Evolutionary conservation across 2,113 vertebrate genomes (phyloP).

Genomic region (Tor tambroides): DNA sequence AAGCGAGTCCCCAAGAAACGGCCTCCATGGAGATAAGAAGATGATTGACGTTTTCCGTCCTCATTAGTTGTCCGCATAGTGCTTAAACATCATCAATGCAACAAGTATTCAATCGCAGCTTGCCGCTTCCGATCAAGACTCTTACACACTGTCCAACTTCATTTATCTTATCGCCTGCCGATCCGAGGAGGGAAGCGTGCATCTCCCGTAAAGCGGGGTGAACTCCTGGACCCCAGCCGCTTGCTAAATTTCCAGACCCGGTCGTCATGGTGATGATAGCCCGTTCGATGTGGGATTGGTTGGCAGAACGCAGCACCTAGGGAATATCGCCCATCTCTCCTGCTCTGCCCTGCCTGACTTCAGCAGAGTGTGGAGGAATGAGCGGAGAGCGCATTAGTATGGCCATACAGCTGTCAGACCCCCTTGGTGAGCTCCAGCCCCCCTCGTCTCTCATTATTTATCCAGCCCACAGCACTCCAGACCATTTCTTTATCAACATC

Average conservation of each 20-base stretch:
- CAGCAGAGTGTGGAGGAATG: constrained; percentile 46
- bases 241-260: constrained; percentile 60
- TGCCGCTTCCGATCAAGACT: background rate
- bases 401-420: constrained; percentile 38
- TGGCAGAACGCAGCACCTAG: constrained; percentile 64
- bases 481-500: constrained; percentile 46
- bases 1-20: background rate
- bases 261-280: constrained; percentile 79
- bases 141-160: constrained; percentile 47
- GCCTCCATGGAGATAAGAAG: background rate
- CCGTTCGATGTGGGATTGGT: constrained; percentile 58
- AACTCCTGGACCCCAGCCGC: constrained; percentile 66
- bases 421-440: constrained; percentile 3
- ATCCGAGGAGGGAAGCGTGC: constrained; percentile 41
- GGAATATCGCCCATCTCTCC: constrained; percentile 65
- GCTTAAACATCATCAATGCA: constrained; percentile 1
- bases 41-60: constrained; percentile 22
- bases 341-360: constrained; percentile 41
- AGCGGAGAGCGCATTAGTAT: constrained; percentile 13
- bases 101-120: background rate
- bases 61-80: constrained; percentile 41
- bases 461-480: background rate
- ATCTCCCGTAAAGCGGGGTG: constrained; percentile 65
- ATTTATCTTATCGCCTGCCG: constrained; percentile 60
- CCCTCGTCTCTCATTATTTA: constrained; percentile 31